Conservation (phyloP, 2,113 vertebrate genomes). For the Beaufortia kweichowensis region DNA sequence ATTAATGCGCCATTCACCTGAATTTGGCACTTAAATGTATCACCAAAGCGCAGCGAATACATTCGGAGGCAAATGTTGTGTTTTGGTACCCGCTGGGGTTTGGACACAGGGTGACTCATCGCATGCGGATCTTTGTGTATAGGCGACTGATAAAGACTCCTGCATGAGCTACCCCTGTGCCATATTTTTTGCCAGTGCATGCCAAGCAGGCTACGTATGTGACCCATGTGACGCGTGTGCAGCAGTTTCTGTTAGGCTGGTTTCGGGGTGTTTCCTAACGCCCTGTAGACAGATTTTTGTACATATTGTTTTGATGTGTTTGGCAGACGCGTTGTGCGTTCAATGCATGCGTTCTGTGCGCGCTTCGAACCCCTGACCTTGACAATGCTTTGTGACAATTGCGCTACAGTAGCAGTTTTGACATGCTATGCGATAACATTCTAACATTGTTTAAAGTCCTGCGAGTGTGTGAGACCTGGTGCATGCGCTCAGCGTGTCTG, state of each 20-base stretch:
- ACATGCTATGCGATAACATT: not conserved
- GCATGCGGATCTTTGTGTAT: slow-evolving; percentile 25
- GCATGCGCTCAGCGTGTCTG: slow-evolving; percentile 53
- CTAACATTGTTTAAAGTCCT: slow-evolving; percentile 37
- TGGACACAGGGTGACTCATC: slow-evolving; percentile 32
- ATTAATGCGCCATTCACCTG: slow-evolving; percentile 60
- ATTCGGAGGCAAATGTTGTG: not conserved
- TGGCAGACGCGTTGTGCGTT: not conserved
- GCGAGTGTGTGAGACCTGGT: slow-evolving; percentile 47
- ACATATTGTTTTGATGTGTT: not conserved
- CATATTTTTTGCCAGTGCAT: slow-evolving; percentile 12
- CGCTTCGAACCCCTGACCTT: slow-evolving; percentile 5
- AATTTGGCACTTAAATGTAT: slow-evolving; percentile 43
- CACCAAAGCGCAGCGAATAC: not conserved
- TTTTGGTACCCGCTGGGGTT: not conserved
- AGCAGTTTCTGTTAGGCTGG: slow-evolving; percentile 13
- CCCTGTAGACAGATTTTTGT: not conserved
- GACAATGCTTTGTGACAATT: not conserved
- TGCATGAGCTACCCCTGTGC: slow-evolving; percentile 28
- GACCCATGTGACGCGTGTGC: slow-evolving; percentile 12
- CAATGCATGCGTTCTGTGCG: not conserved
- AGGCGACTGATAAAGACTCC: not conserved
- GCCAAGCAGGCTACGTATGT: slow-evolving; percentile 15
- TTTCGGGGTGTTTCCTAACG: slow-evolving; percentile 63
- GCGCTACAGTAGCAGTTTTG: not conserved